phyloP scores from a whole-genome alignment of 1,140 invertebrate species.

The Thaumetopoea pityocampa region DNA sequence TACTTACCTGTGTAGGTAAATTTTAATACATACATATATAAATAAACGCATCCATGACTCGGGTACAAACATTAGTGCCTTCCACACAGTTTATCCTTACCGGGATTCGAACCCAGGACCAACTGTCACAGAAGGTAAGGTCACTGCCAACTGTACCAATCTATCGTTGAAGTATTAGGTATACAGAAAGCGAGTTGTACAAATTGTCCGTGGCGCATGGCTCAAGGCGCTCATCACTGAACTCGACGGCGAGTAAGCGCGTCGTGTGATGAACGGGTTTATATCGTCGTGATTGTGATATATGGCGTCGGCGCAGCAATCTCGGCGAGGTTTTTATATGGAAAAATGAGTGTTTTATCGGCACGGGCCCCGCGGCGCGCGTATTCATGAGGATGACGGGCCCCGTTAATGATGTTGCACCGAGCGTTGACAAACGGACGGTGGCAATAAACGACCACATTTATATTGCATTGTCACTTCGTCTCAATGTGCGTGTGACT shows the following conservation, averaged over 20 bases:
- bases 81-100: too few relatives aligned
- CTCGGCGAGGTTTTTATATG: conserved; percentile 36
- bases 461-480: too few relatives aligned
- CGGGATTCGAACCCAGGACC: too few relatives aligned
- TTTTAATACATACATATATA: too few relatives aligned
- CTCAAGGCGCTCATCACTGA: conserved; percentile 18
- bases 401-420: conserved; percentile 50
- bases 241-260: conserved; percentile 25
- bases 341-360: conserved; percentile 64
- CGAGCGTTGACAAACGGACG: conserved; percentile 21
- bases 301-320: conserved; percentile 20
- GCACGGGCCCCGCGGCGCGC: conserved; percentile 37
- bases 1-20: too few relatives aligned
- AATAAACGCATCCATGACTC: too few relatives aligned
- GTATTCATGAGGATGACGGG: conserved; percentile 56
- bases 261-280: conserved; percentile 20
- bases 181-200: conserved; percentile 37
- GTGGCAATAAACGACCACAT: conserved; percentile 17
- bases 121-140: too few relatives aligned
- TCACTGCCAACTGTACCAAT: too few relatives aligned
- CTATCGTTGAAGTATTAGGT: too few relatives aligned
- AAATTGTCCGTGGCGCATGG: conserved; percentile 18
- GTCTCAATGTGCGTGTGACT: too few relatives aligned
- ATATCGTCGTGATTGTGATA: conserved; percentile 32
- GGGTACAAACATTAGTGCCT: too few relatives aligned